Base-by-base conservation (phyloP, 2,113 vertebrate genomes). In the Thunnus maccoyii region DNA sequence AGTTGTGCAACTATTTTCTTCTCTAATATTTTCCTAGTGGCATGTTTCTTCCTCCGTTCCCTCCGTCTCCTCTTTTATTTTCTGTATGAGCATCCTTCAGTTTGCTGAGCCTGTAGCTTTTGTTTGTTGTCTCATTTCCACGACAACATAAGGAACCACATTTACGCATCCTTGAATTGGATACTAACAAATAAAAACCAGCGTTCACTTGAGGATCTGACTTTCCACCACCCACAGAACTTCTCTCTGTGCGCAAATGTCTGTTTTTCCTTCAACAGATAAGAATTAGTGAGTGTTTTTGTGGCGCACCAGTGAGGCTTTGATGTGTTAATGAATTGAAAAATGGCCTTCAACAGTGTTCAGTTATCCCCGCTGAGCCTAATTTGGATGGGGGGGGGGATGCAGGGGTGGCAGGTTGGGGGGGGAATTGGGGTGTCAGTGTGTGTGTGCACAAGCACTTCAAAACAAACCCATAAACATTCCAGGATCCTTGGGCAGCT, bases 401-500 rank as follows among this genome's bases (percentile, higher is more conserved):
- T 52, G 64, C 82, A 80, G 73, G 71, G 72, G 71, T 56, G 62
- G 78, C 63, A 68, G 67, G 62, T 82, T 78, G 51, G 25, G 72
- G 64, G 48, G 51, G 58, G 27, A 57, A 68, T 54, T 72, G 80
- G 76, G 27, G 78, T 62, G 68, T 72, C 15, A 10, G 72, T 52
- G 71, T 68, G 69, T 67, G 82, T 70, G 76, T n/a, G 62, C 18
- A 41, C 57, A 78, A 54, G 86, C 76, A 89, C 94, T 94, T 93
- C 87, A 94, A 94, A 93, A 93, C 94, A 93, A 93, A 88, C 91
- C 88, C 82, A 92, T 93, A 94, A 93, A 92, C 92, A 93, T 93
- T 91, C 88, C 89, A 89, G 77, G 80, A 81, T 89, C 74, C 64
- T 84, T 83, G 70, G 72, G 88, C 86, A 90, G 81, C 83, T 92